These are phyloP conservation scores for Triplophysa rosa DNA, from an alignment of 2,113 vertebrate species.

Conservation along the genomic window DNA sequence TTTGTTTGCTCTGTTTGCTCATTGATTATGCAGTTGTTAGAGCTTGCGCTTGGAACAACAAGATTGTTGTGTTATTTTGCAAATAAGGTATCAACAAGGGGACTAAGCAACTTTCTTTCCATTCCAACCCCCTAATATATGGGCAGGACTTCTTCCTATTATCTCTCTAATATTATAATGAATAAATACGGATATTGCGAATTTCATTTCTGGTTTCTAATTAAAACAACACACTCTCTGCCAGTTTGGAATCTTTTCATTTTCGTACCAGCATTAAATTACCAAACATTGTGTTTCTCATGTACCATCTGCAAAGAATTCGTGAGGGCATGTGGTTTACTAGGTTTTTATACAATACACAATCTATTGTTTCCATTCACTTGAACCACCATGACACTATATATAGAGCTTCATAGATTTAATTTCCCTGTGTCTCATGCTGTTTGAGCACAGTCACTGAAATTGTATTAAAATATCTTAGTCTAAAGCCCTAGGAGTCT, in stretches of 20 bases:
- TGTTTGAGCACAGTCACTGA: conserved; percentile 12
- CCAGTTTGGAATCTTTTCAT: background rate
- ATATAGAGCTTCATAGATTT: conserved; percentile 22
- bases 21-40: conserved; percentile 43
- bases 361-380: conserved; percentile 19
- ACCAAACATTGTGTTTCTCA: background rate
- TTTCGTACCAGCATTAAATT: background rate
- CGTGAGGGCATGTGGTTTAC: conserved; percentile 9
- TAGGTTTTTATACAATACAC: no score
- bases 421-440: conserved; percentile 4
- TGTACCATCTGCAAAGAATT: background rate
- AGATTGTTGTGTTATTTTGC: conserved; percentile 46
- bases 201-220: conserved; percentile 24
- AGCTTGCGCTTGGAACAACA: conserved; percentile 36
- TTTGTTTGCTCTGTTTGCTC: conserved; percentile 18
- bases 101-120: conserved; percentile 35
- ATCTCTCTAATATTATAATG: conserved; percentile 38
- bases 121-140: conserved; percentile 40
- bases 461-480: conserved; percentile 42
- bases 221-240: conserved; percentile 2
- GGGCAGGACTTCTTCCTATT: conserved; percentile 34
- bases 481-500: conserved; percentile 53
- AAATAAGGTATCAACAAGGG: conserved; percentile 45
- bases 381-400: background rate
- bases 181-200: conserved; percentile 24